A percentile compares a stretch with the other conserved stretches of the same genome.
Conservation (phyloP, 2,888 invertebrate species). For the Leistus spinibarbis region DNA sequence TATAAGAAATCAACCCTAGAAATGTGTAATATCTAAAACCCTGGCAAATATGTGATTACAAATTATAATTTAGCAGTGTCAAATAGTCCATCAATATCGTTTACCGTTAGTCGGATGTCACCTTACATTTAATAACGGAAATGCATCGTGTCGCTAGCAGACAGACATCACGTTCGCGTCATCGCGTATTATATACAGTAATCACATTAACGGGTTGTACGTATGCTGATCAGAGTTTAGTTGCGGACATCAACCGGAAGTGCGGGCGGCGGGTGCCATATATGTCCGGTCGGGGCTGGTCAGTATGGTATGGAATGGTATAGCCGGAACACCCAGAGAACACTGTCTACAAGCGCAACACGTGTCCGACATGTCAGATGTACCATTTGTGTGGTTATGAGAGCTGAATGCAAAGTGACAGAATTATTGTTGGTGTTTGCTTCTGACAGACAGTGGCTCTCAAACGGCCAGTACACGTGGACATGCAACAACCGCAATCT, state of each 20-base stretch:
- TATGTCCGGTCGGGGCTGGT: slow-evolving; percentile 5
- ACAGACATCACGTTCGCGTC: neutral
- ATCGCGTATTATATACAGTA: slow-evolving; percentile 4
- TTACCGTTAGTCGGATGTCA: neutral
- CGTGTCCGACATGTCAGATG: slow-evolving; percentile 37
- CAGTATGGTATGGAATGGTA: no score
- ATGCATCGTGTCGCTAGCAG: neutral
- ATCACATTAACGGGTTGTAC: slow-evolving; percentile 9
- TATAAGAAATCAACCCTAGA: no score
- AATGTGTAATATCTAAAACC: no score
- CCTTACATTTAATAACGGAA: neutral
- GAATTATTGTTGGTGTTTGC: slow-evolving; percentile 29
- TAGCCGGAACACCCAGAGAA: slow-evolving; percentile 38
- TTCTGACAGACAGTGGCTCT: neutral
- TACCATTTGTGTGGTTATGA: slow-evolving; percentile 12
- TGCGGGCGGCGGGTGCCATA: slow-evolving; percentile 3
- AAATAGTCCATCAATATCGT: no score
- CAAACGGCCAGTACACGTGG: neutral
- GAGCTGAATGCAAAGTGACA: slow-evolving; percentile 33
- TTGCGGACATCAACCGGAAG: neutral
- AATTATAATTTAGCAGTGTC: no score
- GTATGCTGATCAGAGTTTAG: slow-evolving; percentile 5
- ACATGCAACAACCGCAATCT: no score
- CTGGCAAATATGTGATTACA: no score
- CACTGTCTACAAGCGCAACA: slow-evolving; percentile 35